These are phyloP conservation scores for Alauda arvensis DNA, from an alignment of 2,797 vertebrate genomes.

Conservation along the genomic window DNA sequence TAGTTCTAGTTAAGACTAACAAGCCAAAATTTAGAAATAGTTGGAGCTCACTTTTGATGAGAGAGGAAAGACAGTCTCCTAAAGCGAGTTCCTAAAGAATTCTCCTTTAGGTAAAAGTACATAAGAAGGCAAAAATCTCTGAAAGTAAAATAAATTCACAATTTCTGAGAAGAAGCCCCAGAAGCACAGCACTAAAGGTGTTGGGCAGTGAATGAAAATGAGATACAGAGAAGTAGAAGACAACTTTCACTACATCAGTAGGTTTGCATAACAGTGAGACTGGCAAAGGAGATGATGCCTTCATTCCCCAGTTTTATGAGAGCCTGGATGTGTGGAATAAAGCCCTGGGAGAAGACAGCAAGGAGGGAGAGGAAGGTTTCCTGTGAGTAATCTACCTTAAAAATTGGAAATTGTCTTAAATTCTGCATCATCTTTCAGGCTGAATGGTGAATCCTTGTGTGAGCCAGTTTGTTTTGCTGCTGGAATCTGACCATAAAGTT, in stretches of 20 bases:
- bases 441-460: background rate
- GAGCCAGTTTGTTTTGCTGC: background rate
- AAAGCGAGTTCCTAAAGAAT: background rate
- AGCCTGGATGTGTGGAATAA: background rate
- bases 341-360: background rate
- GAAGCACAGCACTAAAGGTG: background rate
- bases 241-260: background rate
- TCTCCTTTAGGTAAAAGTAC: background rate
- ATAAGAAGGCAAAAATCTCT: background rate
- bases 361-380: background rate
- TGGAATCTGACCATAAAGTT: background rate
- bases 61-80: background rate
- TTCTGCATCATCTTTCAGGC: background rate
- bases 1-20: background rate
- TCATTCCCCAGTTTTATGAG: background rate
- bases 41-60: background rate
- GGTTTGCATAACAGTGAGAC: background rate
- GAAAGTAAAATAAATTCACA: background rate
- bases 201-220: background rate
- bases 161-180: background rate
- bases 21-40: background rate
- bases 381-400: background rate
- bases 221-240: background rate
- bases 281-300: background rate
- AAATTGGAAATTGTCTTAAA: background rate